Base-by-base conservation (phyloP, 2,797 vertebrate genomes). In the Glyptemys insculpta region DNA sequence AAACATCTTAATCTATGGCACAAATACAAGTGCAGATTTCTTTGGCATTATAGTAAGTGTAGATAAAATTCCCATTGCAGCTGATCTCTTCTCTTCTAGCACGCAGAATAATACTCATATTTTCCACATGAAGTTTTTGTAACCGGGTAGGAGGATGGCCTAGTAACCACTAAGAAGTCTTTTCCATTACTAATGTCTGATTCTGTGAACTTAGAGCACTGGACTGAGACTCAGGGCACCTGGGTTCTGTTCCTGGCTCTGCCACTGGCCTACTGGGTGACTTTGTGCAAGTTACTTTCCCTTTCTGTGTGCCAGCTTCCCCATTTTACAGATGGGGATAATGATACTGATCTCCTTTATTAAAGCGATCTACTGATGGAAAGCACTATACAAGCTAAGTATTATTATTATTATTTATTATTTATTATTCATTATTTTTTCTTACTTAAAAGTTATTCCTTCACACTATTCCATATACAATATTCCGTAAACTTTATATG, bases 61-160 rank as follows among this genome's bases (percentile, higher is more conserved):
- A 29, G 27, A 34, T 90, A 91, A 78, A 96, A 83, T 37, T 85
- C 25, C 86, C n/a, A 79, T 72, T 31, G 19, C 5, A 91, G 27
- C 37, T 19, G 41, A 0, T 86, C 68, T 82, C 83, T 92, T 83
- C 83, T 27, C 12, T 16, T 49, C 47, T 31, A 94, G 57, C 91
- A 78, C 27, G 83, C 91, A 59, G 14, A 93, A 89, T 92, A 85
- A 81, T 88, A 62, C 18, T 87, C 29, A 37, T 15, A 53, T 7
- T 91, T 96, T 89, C 54, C 68, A 85, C 83, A n/a, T 50, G n/a
- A 68, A 86, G 91, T 81, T 91, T 78, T 56, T 85, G 31, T 72
- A 92, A 72, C 2, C 1, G 94, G 91, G 50, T 90, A 4, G 4
- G 74, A 29, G 47, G 25, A 78, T 47, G 74, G 74, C 74, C 27